Conservation (phyloP, 1,140 invertebrate species). For the Tetragonula clypearis region DNA sequence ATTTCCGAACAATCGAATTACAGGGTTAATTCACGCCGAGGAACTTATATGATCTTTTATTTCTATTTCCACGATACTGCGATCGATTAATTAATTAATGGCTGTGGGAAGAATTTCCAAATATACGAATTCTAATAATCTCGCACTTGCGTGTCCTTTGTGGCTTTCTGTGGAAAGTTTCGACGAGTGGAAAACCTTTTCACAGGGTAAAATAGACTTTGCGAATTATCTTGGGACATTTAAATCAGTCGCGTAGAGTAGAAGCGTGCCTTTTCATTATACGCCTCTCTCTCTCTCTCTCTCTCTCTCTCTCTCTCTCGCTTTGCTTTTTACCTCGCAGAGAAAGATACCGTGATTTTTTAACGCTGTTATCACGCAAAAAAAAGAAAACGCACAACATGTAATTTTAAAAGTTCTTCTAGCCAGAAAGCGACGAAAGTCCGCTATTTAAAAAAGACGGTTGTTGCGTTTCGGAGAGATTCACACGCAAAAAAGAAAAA, state of each 20-base stretch:
- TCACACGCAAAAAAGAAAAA: too few relatives aligned
- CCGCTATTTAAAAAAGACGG: not conserved
- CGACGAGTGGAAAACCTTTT: not conserved
- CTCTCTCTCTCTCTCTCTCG: conserved; percentile 3
- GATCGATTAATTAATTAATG: not conserved
- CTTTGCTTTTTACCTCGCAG: conserved; percentile 45
- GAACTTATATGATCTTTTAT: not conserved
- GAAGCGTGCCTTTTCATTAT: conserved; percentile 28
- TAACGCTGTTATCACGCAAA: conserved; percentile 44
- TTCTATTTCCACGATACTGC: not conserved
- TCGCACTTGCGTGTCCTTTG: not conserved
- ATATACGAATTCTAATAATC: not conserved
- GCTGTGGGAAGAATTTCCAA: not conserved
- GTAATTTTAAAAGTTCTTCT: conserved; percentile 50
- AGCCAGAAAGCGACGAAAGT: conserved; percentile 6
- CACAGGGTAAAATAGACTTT: not conserved
- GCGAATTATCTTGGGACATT: not conserved
- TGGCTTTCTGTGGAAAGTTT: not conserved
- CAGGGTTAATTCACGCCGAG: conserved; percentile 5
- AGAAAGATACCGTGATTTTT: conserved; percentile 48
- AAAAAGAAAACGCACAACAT: conserved; percentile 25
- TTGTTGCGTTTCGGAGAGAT: not conserved
- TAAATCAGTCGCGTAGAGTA: not conserved
- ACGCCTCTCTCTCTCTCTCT: conserved; percentile 19
- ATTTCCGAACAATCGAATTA: conserved; percentile 35